Evolutionary conservation across 2,113 vertebrate species (phyloP).

Genomic region (Piprites chloris): DNA sequence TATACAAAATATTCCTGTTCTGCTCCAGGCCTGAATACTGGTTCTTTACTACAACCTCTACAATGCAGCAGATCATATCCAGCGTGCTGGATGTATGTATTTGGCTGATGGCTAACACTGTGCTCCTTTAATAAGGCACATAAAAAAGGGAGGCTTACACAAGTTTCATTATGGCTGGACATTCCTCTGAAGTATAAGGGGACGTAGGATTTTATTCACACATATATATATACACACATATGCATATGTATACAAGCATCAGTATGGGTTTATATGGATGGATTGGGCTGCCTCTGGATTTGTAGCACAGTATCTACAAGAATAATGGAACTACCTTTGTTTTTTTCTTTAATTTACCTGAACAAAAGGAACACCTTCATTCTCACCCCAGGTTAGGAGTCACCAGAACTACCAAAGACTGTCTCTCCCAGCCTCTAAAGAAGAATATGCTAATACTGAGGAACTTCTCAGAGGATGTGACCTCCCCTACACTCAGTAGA

Average conservation of each 20-base stretch:
- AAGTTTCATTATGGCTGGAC: not conserved
- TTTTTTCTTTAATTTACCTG: not conserved
- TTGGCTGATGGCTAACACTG: not conserved
- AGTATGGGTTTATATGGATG: not conserved
- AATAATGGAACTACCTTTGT: not conserved
- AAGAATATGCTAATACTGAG: not conserved
- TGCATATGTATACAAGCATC: not conserved
- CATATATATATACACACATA: fast-evolving
- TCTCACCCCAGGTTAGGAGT: not conserved
- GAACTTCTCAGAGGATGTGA: not conserved
- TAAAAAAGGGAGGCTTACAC: not conserved
- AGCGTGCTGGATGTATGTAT: not conserved
- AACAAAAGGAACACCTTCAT: not conserved
- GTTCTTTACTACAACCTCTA: not conserved
- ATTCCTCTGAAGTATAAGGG: not conserved
- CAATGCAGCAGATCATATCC: not conserved
- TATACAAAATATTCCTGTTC: not conserved
- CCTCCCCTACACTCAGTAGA: not conserved
- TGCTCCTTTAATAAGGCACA: not conserved
- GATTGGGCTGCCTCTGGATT: not conserved
- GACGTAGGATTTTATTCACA: not conserved
- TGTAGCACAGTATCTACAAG: not conserved
- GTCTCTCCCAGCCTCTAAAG: not conserved
- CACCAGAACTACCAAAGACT: not conserved
- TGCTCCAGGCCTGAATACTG: not conserved